phyloP scores from a whole-genome alignment of 2,797 vertebrate genomes.

The Lacerta bilineata region DNA sequence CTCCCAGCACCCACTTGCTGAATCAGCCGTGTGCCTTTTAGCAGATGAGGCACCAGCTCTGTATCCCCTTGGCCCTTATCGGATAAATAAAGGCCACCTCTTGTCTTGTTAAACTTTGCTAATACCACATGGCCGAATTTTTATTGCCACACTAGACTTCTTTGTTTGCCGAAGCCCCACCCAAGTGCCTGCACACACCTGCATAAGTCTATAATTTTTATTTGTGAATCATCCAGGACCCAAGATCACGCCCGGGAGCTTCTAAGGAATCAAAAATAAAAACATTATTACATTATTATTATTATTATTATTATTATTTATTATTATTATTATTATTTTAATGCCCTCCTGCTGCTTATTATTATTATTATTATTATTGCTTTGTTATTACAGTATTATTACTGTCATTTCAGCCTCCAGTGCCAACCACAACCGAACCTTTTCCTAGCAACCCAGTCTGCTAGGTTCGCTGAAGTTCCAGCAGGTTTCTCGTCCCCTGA shows the following conservation, averaged over 20 bases:
- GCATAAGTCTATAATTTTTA: slow-evolving; percentile 80
- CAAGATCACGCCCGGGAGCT: slow-evolving; percentile 80
- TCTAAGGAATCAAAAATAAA: slow-evolving; percentile 74
- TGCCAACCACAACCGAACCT: neutral
- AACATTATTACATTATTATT: no score
- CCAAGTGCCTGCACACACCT: slow-evolving; percentile 80
- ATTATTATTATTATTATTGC: no score
- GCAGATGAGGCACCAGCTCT: slow-evolving; percentile 25
- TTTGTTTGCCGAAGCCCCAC: slow-evolving; percentile 73
- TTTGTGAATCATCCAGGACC: slow-evolving; percentile 79
- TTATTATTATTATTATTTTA: neutral
- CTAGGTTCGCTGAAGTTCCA: no score
- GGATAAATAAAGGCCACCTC: slow-evolving; percentile 49
- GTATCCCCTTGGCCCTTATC: slow-evolving; percentile 60
- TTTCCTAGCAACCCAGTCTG: no score
- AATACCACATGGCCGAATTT: slow-evolving; percentile 59
- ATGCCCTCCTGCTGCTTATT: no score
- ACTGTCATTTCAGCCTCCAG: neutral
- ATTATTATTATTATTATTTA: neutral
- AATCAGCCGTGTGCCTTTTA: slow-evolving; percentile 7
- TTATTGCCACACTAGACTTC: slow-evolving; percentile 72
- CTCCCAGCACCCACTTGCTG: neutral
- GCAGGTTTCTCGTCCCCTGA: neutral
- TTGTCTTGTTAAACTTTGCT: slow-evolving; percentile 53
- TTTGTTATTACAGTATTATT: neutral